Evolutionary conservation across 92 coral and sea anemone species (phyloP).

Genomic region (Parazoanthus atlanticus): DNA sequence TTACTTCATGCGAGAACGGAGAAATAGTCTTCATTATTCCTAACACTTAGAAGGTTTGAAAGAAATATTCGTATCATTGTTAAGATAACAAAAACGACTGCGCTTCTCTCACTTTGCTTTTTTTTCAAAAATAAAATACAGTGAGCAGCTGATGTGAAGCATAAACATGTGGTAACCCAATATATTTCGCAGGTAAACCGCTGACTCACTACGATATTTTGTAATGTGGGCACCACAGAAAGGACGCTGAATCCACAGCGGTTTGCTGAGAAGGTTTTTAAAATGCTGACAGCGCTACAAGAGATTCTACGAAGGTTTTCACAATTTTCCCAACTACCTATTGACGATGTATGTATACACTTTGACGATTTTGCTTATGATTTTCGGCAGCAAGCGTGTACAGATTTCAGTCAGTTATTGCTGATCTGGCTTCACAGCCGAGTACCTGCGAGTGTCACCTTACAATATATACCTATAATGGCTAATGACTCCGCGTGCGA

Average conservation of each 20-base stretch:
- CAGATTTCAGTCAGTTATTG: not conserved
- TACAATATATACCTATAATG: not conserved
- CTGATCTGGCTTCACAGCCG: not conserved
- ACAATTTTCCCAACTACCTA: not conserved
- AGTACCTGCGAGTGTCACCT: no score
- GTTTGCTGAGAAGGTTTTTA: not conserved
- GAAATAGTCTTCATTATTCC: no score
- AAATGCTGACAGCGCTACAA: not conserved
- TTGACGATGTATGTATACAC: constrained; percentile 38
- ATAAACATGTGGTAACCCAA: not conserved
- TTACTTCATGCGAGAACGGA: no score
- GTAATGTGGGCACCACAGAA: not conserved
- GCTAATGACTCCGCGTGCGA: not conserved
- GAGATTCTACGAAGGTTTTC: constrained; percentile 27
- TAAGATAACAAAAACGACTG: no score
- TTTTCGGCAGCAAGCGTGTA: not conserved
- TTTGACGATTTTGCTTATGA: not conserved
- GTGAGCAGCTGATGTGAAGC: not conserved
- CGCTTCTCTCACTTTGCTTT: no score
- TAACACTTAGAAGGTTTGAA: no score
- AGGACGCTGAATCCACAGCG: not conserved
- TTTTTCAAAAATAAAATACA: no score
- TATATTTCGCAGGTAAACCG: not conserved
- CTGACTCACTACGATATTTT: not conserved
- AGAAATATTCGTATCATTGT: no score